These are phyloP conservation scores for Channallabes apus DNA, from an alignment of 2,797 vertebrate genomes.

Conservation along the genomic window DNA sequence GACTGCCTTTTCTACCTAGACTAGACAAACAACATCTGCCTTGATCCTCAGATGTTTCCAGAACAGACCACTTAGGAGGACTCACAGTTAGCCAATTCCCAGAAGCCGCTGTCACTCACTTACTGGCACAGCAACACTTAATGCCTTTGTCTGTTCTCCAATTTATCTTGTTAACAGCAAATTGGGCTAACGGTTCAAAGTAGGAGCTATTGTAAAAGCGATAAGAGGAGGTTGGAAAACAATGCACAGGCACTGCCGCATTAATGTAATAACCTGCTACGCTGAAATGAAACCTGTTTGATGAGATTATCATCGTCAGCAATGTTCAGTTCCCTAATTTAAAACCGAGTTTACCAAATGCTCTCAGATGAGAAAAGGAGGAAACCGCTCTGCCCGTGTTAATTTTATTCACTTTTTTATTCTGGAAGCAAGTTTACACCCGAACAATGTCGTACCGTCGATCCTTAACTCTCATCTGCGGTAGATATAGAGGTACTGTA, in stretches of 20 bases:
- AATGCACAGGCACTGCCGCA: neutral
- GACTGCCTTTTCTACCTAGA: slow-evolving; percentile 67
- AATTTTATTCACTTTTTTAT: too few relatives aligned
- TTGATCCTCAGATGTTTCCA: slow-evolving; percentile 78
- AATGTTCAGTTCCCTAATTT: slow-evolving; percentile 19
- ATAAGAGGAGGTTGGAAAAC: slow-evolving; percentile 53
- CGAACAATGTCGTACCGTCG: slow-evolving; percentile 63
- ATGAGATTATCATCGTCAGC: slow-evolving; percentile 25
- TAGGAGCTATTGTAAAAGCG: slow-evolving; percentile 72
- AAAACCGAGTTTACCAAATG: neutral
- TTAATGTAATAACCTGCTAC: slow-evolving; percentile 31
- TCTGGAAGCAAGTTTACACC: neutral
- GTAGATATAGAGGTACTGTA: slow-evolving; percentile 53
- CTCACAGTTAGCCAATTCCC: slow-evolving; percentile 79
- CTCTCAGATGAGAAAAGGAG: neutral
- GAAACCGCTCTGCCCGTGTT: neutral
- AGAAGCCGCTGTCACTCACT: slow-evolving; percentile 83
- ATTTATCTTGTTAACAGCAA: slow-evolving; percentile 86
- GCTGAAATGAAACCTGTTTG: slow-evolving; percentile 37
- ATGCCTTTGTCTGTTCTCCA: slow-evolving; percentile 82
- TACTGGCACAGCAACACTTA: slow-evolving; percentile 81
- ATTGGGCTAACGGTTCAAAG: slow-evolving; percentile 78
- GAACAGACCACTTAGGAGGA: slow-evolving; percentile 81
- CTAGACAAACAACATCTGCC: slow-evolving; percentile 81
- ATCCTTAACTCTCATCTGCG: slow-evolving; percentile 51